Percentiles rank a stretch among this genome's conserved stretches.
phyloP scores from a whole-genome alignment of 2,888 invertebrate species.

The Drymonia ruficornis region DNA sequence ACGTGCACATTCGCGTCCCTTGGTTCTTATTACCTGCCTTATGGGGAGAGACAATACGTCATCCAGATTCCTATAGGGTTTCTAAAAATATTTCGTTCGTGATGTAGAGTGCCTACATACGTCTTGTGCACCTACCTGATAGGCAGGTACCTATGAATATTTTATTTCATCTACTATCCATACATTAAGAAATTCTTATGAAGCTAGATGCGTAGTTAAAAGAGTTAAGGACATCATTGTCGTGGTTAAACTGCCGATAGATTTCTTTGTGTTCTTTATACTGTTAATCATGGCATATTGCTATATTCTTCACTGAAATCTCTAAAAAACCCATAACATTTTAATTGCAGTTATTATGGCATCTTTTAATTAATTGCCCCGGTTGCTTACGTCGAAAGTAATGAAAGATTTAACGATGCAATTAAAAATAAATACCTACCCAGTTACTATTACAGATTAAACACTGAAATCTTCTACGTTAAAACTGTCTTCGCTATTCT shows the following conservation, averaged over 20 bases:
- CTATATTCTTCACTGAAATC: too few species aligned
- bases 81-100: conserved; percentile 38
- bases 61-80: conserved; percentile 53
- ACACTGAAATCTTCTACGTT: not conserved
- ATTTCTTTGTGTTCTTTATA: too few species aligned
- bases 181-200: too few species aligned
- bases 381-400: not conserved
- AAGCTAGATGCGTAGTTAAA: too few species aligned
- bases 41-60: conserved; percentile 54
- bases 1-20: conserved; percentile 28
- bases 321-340: too few species aligned
- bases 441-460: not conserved
- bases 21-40: conserved; percentile 53
- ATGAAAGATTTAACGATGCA: not conserved
- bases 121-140: too few species aligned
- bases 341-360: not conserved
- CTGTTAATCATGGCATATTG: too few species aligned
- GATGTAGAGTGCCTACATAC: conserved; percentile 6
- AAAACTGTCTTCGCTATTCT: conserved; percentile 4
- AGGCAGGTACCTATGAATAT: too few species aligned
- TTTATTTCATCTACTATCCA: too few species aligned
- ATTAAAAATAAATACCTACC: not conserved
- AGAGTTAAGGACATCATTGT: too few species aligned
- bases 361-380: not conserved
- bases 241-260: too few species aligned